Conservation (phyloP, 2,113 vertebrate species). For the Phasianus colchicus region DNA sequence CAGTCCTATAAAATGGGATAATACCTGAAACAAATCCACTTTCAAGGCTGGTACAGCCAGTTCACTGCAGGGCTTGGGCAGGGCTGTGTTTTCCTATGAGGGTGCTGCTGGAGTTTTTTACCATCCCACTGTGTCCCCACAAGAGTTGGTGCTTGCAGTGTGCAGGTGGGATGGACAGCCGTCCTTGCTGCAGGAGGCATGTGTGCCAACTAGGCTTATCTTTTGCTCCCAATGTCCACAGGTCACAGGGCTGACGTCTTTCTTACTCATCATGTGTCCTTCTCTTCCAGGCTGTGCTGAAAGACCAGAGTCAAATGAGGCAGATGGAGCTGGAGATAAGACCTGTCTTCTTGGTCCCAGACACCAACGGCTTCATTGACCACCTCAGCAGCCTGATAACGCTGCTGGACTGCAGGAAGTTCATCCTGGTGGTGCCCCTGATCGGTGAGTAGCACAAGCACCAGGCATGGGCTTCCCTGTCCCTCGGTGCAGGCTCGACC, state of each 20-base stretch:
- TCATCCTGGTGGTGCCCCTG: slow-evolving; percentile 95
- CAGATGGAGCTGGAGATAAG: slow-evolving; percentile 95
- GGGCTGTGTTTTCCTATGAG: background rate
- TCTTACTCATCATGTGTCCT: slow-evolving; percentile 16
- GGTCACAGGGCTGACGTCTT: background rate
- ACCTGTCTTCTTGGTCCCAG: slow-evolving; percentile 93
- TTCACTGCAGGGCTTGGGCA: background rate
- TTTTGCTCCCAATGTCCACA: background rate
- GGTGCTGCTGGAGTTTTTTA: background rate
- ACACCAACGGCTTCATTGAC: slow-evolving; percentile 98
- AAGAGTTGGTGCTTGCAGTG: background rate
- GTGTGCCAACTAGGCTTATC: background rate
- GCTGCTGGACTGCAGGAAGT: slow-evolving; percentile 89
- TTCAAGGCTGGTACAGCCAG: background rate
- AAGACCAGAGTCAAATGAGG: slow-evolving; percentile 86
- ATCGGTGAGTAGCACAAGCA: slow-evolving; percentile 85
- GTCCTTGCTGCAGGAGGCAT: background rate
- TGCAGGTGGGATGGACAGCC: background rate
- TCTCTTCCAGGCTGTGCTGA: slow-evolving; percentile 89
- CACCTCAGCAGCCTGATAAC: slow-evolving; percentile 88
- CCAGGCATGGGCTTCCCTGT: background rate
- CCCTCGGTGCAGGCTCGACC: background rate
- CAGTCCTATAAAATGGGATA: background rate
- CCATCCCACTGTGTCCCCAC: background rate
- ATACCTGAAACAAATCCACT: background rate